Conservation (phyloP, 2,113 vertebrate genomes). For the Proteles cristata region DNA sequence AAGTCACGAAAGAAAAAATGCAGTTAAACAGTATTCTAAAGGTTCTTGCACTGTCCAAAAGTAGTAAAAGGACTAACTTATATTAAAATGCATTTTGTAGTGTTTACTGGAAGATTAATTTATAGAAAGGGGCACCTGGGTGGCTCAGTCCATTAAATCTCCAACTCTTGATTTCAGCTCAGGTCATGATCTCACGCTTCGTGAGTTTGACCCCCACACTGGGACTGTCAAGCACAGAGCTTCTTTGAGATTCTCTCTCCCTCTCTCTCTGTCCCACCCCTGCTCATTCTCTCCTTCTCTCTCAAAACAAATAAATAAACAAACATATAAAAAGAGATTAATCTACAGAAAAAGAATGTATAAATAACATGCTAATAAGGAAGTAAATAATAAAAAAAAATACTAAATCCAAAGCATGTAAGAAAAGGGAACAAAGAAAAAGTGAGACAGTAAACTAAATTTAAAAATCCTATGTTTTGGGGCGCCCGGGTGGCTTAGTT, state of each 20-base stretch:
- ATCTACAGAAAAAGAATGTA: not conserved
- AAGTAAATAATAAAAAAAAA: slow-evolving; percentile 59
- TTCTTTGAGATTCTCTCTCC: no score
- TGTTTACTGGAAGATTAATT: not conserved
- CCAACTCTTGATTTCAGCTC: no score
- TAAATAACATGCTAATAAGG: slow-evolving; percentile 4
- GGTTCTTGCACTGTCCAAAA: not conserved
- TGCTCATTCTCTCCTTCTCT: no score
- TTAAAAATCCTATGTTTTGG: not conserved
- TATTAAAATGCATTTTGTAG: not conserved
- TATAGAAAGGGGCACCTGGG: not conserved
- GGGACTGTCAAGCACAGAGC: no score
- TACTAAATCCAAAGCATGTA: not conserved
- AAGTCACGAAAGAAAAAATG: slow-evolving; percentile 28
- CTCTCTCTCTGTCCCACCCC: no score
- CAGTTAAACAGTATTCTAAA: not conserved
- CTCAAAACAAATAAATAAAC: no score
- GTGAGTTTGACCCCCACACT: no score
- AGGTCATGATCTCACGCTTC: no score
- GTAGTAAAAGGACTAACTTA: not conserved
- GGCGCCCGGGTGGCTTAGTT: no score
- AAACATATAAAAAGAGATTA: not conserved
- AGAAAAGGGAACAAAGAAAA: slow-evolving; percentile 1
- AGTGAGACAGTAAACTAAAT: not conserved
- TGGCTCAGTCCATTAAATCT: no score